These are phyloP conservation scores for Odontomachus brunneus DNA, from an alignment of 1,140 invertebrate genomes.

Conservation along the genomic window DNA sequence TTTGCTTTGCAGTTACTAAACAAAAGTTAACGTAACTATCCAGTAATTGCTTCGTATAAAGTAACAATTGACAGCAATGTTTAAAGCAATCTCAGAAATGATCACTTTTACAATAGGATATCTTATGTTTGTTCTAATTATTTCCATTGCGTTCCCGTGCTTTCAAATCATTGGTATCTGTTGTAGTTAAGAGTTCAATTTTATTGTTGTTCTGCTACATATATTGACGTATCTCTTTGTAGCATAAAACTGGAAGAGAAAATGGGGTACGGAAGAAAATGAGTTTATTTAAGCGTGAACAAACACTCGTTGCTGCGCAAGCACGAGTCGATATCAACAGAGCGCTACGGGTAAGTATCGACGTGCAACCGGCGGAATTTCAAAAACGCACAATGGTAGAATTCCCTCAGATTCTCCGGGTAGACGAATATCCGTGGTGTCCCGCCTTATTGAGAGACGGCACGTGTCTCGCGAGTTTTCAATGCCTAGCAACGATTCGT, in stretches of 20 bases:
- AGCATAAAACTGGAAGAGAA: slow-evolving; percentile 17
- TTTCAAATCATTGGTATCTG: slow-evolving; percentile 8
- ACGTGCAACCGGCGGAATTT: slow-evolving; percentile 46
- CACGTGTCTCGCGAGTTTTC: slow-evolving; percentile 40
- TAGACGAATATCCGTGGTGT: slow-evolving; percentile 38
- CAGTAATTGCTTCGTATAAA: too few species aligned
- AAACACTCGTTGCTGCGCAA: slow-evolving; percentile 26
- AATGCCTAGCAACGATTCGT: slow-evolving; percentile 29
- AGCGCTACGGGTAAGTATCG: slow-evolving; percentile 36
- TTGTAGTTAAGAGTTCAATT: neutral
- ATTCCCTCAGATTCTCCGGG: slow-evolving; percentile 38
- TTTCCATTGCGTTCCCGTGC: neutral
- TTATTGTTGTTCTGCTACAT: slow-evolving; percentile 1
- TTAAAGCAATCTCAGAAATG: too few species aligned
- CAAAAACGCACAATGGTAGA: slow-evolving; percentile 47
- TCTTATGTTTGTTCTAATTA: neutral
- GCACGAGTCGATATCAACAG: slow-evolving; percentile 37
- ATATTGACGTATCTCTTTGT: slow-evolving; percentile 14
- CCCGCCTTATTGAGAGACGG: slow-evolving; percentile 50
- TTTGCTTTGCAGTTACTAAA: too few species aligned
- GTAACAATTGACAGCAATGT: too few species aligned
- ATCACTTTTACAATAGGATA: too few species aligned
- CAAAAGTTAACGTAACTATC: too few species aligned
- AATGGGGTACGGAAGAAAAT: slow-evolving; percentile 19
- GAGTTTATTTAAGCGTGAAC: slow-evolving; percentile 52